Conservation (phyloP, 2,888 invertebrate genomes). For the Lymantria monacha region DNA sequence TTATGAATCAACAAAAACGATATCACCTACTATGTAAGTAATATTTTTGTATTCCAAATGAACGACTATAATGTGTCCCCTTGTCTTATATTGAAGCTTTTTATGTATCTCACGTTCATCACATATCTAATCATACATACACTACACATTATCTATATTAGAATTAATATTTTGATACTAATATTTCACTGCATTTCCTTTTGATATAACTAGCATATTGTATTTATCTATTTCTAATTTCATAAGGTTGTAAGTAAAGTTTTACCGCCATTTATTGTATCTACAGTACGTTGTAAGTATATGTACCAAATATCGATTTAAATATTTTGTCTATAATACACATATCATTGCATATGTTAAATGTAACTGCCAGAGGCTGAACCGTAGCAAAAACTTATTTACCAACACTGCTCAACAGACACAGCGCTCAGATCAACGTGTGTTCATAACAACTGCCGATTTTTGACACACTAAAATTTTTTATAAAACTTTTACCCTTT, state of each 20-base stretch:
- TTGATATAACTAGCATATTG: slow-evolving; percentile 67
- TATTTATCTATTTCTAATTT: slow-evolving; percentile 66
- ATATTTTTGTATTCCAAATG: slow-evolving; percentile 73
- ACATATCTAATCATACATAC: slow-evolving; percentile 75
- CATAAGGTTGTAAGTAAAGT: slow-evolving; percentile 66
- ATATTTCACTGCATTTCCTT: slow-evolving; percentile 77
- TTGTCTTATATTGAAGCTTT: slow-evolving; percentile 55
- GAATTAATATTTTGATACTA: slow-evolving; percentile 77
- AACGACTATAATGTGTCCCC: slow-evolving; percentile 49
- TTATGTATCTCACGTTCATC: slow-evolving; percentile 69
- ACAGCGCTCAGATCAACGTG: slow-evolving; percentile 42
- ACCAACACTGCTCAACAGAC: slow-evolving; percentile 55
- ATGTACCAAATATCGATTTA: slow-evolving; percentile 73
- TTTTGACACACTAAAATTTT: slow-evolving; percentile 64
- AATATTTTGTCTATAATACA: slow-evolving; percentile 69
- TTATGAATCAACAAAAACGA: slow-evolving; percentile 40
- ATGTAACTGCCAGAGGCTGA: slow-evolving; percentile 67
- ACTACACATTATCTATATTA: slow-evolving; percentile 68
- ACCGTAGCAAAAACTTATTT: slow-evolving; percentile 45
- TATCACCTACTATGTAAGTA: slow-evolving; percentile 55
- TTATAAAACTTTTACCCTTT: slow-evolving; percentile 70
- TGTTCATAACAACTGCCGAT: slow-evolving; percentile 52
- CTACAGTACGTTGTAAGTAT: slow-evolving; percentile 70
- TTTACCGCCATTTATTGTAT: slow-evolving; percentile 64
- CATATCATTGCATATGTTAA: slow-evolving; percentile 77